Percentiles rank a stretch among this genome's conserved stretches.
phyloP scores from a whole-genome alignment of 2,797 vertebrate genomes.

The Thunnus albacares region DNA sequence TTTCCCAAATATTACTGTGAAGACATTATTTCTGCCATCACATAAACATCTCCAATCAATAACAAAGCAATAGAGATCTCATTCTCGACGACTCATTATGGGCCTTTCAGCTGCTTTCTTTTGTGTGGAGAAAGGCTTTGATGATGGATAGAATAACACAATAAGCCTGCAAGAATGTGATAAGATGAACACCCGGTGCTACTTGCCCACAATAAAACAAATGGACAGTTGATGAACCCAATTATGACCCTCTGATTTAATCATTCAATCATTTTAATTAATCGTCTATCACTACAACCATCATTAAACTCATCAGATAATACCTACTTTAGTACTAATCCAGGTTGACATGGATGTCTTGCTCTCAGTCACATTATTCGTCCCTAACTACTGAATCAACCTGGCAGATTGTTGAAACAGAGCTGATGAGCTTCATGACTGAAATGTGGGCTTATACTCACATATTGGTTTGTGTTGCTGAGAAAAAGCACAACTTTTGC shows the following conservation, averaged over 20 bases:
- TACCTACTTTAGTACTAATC: slow-evolving; percentile 47
- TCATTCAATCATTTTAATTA: slow-evolving; percentile 70
- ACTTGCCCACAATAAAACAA: slow-evolving; percentile 43
- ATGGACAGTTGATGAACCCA: slow-evolving; percentile 53
- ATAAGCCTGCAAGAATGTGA: slow-evolving; percentile 50
- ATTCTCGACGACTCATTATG: slow-evolving; percentile 51
- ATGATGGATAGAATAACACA: slow-evolving; percentile 62
- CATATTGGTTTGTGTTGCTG: slow-evolving; percentile 10
- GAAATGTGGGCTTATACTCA: slow-evolving; percentile 41
- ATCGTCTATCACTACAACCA: slow-evolving; percentile 51
- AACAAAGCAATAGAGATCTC: slow-evolving; percentile 48
- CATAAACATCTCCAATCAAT: slow-evolving; percentile 70
- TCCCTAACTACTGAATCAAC: slow-evolving; percentile 39
- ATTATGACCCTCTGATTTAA: slow-evolving; percentile 59
- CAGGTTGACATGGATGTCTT: slow-evolving; percentile 50
- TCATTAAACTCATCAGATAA: slow-evolving; percentile 59
- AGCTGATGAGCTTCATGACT: slow-evolving; percentile 27
- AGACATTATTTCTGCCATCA: slow-evolving; percentile 57
- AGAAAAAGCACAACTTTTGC: slow-evolving; percentile 16
- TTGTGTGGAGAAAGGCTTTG: slow-evolving; percentile 46
- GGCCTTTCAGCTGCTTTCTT: slow-evolving; percentile 50
- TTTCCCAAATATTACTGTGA: slow-evolving; percentile 64
- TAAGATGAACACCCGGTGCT: slow-evolving; percentile 52
- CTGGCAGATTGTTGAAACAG: slow-evolving; percentile 33
- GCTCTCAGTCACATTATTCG: slow-evolving; percentile 45